Conservation (phyloP, 2,888 invertebrate genomes). For the Sesamia inferens region DNA sequence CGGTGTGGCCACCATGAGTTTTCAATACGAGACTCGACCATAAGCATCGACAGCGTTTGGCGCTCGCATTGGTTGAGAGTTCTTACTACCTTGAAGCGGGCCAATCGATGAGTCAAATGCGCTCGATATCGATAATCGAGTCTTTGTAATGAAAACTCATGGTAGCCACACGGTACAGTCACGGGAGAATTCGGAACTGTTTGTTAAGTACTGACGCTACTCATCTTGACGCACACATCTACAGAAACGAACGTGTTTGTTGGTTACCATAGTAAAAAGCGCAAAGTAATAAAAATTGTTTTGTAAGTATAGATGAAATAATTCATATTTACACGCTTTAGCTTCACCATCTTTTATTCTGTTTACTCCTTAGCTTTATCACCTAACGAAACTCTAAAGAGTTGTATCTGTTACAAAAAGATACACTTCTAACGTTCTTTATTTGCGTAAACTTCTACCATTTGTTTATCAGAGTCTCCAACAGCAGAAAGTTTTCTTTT, state of each 20-base stretch:
- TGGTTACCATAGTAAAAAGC: neutral
- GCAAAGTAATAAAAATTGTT: too few species aligned
- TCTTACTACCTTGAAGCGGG: too few species aligned
- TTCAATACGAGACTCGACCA: too few species aligned
- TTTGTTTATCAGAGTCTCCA: slow-evolving; percentile 71
- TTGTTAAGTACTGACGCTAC: neutral
- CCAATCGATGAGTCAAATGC: too few species aligned
- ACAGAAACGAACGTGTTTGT: neutral
- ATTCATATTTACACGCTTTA: slow-evolving; percentile 1
- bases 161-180: too few species aligned
- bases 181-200: neutral
- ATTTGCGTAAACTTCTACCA: slow-evolving; percentile 69
- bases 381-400: slow-evolving; percentile 45
- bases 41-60: too few species aligned
- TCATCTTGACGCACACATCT: neutral
- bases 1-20: neutral
- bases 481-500: slow-evolving; percentile 67
- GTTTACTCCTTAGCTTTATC: slow-evolving; percentile 45
- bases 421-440: slow-evolving; percentile 67
- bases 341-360: slow-evolving; percentile 31
- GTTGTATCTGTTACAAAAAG: slow-evolving; percentile 56
- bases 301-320: too few species aligned
- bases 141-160: too few species aligned
- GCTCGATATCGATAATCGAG: too few species aligned
- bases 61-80: too few species aligned